phyloP scores from a whole-genome alignment of 2,888 invertebrate genomes.

The Gasteruption jaculator region DNA sequence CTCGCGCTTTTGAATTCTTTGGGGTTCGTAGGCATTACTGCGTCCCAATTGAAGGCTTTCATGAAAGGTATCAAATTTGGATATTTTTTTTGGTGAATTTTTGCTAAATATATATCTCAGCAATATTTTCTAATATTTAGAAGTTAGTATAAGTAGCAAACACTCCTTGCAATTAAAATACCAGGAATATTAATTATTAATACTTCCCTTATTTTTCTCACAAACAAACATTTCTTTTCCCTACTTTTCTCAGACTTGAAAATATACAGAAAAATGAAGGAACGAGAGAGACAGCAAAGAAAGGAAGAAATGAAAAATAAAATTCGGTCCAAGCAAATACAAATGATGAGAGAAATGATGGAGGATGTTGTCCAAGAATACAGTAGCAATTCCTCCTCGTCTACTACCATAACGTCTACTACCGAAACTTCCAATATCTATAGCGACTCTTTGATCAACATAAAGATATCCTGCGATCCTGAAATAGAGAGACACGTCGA shows the following conservation, averaged over 20 bases:
- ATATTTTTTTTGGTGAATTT: constrained; percentile 8
- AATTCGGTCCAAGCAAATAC: constrained; percentile 33
- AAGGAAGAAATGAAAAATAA: constrained; percentile 39
- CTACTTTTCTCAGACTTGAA: constrained; percentile 60
- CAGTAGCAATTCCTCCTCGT: constrained; percentile 5
- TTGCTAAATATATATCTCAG: not conserved
- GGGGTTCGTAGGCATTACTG: constrained; percentile 72
- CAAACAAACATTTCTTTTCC: constrained; percentile 7
- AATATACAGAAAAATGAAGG: constrained; percentile 56
- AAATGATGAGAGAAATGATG: constrained; percentile 28
- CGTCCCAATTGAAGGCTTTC: constrained; percentile 72
- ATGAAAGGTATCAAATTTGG: constrained; percentile 61
- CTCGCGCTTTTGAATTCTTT: constrained; percentile 69
- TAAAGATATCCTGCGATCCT: too few species aligned
- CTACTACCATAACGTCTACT: too few species aligned
- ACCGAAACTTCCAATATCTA: constrained; percentile 18
- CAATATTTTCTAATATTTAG: constrained; percentile 1
- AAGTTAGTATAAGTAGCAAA: too few species aligned
- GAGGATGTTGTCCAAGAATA: constrained; percentile 10
- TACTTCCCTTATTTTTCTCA: too few species aligned
- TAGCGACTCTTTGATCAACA: constrained; percentile 30
- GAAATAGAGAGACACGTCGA: too few species aligned
- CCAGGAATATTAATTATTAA: too few species aligned
- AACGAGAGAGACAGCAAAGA: constrained; percentile 52
- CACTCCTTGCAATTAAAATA: not conserved